A percentile compares a stretch with the other conserved stretches of the same genome.
Conservation (phyloP, 2,113 vertebrate genomes). For the Ranitomeya variabilis region DNA sequence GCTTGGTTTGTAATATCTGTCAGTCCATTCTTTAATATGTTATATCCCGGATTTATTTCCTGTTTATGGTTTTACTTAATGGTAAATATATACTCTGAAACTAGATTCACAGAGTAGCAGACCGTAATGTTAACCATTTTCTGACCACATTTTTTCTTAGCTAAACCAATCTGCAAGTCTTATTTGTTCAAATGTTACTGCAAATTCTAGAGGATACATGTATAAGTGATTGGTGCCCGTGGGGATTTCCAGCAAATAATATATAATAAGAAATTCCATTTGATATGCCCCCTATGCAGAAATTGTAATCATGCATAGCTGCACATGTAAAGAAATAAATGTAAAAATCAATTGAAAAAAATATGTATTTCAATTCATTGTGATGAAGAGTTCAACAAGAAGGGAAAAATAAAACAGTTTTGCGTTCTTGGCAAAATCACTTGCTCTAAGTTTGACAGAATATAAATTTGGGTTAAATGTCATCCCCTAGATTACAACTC, state of each 20-base stretch:
- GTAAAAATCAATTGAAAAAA: no score
- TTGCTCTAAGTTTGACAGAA: no score
- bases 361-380: no score
- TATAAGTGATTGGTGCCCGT: background rate
- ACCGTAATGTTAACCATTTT: background rate
- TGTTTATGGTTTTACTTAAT: slow-evolving; percentile 46
- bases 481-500: no score
- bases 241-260: background rate
- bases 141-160: background rate
- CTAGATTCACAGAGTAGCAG: background rate
- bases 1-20: slow-evolving; percentile 35
- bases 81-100: slow-evolving; percentile 24
- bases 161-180: background rate
- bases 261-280: no score
- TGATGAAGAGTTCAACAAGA: no score
- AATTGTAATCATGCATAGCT: no score
- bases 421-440: no score
- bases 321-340: no score
- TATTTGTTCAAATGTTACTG: background rate
- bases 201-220: background rate
- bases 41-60: slow-evolving; percentile 34
- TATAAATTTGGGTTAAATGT: no score
- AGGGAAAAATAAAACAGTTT: no score
- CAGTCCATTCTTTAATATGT: slow-evolving; percentile 16
- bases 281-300: no score